These are phyloP conservation scores for Xiphophorus hellerii DNA, from an alignment of 2,113 vertebrate genomes.

Conservation along the genomic window DNA sequence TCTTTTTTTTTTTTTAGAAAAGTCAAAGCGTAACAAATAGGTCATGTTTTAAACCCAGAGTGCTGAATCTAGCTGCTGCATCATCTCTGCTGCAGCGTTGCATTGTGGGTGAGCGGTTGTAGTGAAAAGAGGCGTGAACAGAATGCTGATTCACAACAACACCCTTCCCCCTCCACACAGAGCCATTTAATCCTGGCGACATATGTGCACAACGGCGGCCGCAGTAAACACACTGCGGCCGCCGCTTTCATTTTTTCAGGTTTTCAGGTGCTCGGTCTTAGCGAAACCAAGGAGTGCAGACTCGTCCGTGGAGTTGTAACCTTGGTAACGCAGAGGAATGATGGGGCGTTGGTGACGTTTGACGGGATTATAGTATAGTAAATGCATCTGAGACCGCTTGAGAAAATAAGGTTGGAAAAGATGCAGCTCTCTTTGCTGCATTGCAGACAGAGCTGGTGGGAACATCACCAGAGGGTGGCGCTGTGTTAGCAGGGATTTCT, in stretches of 20 bases:
- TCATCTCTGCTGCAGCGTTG: slow-evolving; percentile 3
- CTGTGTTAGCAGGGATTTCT: slow-evolving; percentile 28
- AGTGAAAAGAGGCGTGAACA: slow-evolving; percentile 50
- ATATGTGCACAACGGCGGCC: slow-evolving; percentile 33
- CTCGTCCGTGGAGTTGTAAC: slow-evolving; percentile 35
- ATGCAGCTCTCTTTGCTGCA: slow-evolving; percentile 78
- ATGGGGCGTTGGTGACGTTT: background rate
- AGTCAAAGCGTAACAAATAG: too few species aligned
- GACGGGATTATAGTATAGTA: background rate
- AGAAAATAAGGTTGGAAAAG: slow-evolving; percentile 48
- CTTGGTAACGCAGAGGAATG: slow-evolving; percentile 7
- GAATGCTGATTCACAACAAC: slow-evolving; percentile 74
- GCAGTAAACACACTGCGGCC: slow-evolving; percentile 35
- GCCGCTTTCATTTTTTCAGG: background rate
- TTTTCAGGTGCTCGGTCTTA: background rate
- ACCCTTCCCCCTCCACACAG: slow-evolving; percentile 11
- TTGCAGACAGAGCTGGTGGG: slow-evolving; percentile 71
- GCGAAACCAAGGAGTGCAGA: slow-evolving; percentile 13
- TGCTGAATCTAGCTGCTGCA: background rate
- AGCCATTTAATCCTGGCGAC: slow-evolving; percentile 51
- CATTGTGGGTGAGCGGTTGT: slow-evolving; percentile 32
- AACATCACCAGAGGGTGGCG: slow-evolving; percentile 53
- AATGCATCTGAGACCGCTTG: slow-evolving; percentile 50
- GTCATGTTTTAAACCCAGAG: too few species aligned
- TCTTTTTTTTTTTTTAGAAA: too few species aligned